Evolutionary conservation across 2,113 vertebrate species (phyloP), one percentile per base, ranked within the genome.

Genomic region (Campylomormyrus tamandua): DNA sequence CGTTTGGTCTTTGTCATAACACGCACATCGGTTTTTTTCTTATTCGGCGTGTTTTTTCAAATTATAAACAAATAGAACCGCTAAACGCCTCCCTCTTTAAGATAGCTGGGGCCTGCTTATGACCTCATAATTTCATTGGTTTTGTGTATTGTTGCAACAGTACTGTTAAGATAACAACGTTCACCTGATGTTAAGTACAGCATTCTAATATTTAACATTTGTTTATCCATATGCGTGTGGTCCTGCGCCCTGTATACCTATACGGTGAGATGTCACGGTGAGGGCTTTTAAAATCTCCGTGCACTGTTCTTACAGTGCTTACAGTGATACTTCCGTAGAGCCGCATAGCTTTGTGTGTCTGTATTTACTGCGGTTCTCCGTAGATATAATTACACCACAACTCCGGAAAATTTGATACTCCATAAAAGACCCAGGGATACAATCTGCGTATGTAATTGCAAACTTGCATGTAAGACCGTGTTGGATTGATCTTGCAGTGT

Each of bases 361-460:
- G 52, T 88, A 49, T 74, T 88, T 27, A 74, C 11, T 62, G 52
- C 77, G 2, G 66, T 77, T 35, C 58, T 45, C 49, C 31, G 6
- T 83, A 58, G 48, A 89, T 85, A 85, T 53, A 84, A 83, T 84
- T 84, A 84, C 42, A 62, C 52, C 21, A 84, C 89, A 84, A 84
- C 31, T 45, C 35, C 66, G 80, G 39, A 85, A 58, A 89, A 89
- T 56, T 58, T 39, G 50, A 83, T 56, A 46, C 74, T 53, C 17
- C 88, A 53, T 53, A 50, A 89, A 74, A 80, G 74, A 27, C 31
- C 48, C 88, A 56, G 17, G 50, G 15, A 89, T 83, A 89, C 45
- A 52, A 89, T 80, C 17, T 83, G 31, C 88, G 17, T 56, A 83
- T 74, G 42, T 89, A 83, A 49, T 83, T 83, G 70, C 35, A 56